A percentile compares a stretch with the other conserved stretches of the same genome.
Conservation (phyloP, 2,113 vertebrate genomes). For the Dunckerocampus dactyliophorus region DNA sequence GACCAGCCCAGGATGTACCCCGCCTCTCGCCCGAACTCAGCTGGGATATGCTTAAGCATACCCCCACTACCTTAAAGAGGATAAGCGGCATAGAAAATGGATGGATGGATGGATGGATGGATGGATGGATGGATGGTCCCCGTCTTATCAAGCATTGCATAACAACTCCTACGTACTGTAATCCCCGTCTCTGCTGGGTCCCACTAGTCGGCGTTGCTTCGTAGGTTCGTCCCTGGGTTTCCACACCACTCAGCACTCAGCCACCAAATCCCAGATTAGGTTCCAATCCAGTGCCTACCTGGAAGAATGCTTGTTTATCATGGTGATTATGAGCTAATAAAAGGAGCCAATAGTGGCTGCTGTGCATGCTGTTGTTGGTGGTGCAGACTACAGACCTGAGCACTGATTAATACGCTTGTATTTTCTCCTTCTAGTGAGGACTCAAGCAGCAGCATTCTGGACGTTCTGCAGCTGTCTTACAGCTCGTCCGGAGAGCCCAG, state of each 20-base stretch:
- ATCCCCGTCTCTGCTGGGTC: not conserved
- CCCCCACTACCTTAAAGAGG: no score
- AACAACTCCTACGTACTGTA: slow-evolving; percentile 15
- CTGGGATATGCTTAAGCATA: no score
- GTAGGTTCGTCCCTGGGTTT: slow-evolving; percentile 54
- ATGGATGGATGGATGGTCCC: no score
- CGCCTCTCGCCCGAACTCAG: no score
- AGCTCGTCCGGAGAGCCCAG: no score
- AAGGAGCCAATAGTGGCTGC: slow-evolving; percentile 10
- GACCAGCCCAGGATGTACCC: no score
- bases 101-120: no score
- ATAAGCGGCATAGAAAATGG: no score
- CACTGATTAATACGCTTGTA: no score
- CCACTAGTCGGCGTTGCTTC: not conserved
- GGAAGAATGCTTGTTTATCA: slow-evolving; percentile 49
- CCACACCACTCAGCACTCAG: slow-evolving; percentile 69
- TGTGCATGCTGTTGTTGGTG: not conserved
- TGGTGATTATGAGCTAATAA: slow-evolving; percentile 63
- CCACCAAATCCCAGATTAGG: slow-evolving; percentile 70
- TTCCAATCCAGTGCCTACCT: slow-evolving; percentile 58
- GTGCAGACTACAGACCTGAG: not conserved
- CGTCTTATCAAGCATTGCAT: slow-evolving; percentile 28
- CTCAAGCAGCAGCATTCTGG: no score
- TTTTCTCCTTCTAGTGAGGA: no score
- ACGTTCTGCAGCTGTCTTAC: no score